Base-by-base conservation (phyloP, 1,140 invertebrate genomes). In the Hycleus cichorii region DNA sequence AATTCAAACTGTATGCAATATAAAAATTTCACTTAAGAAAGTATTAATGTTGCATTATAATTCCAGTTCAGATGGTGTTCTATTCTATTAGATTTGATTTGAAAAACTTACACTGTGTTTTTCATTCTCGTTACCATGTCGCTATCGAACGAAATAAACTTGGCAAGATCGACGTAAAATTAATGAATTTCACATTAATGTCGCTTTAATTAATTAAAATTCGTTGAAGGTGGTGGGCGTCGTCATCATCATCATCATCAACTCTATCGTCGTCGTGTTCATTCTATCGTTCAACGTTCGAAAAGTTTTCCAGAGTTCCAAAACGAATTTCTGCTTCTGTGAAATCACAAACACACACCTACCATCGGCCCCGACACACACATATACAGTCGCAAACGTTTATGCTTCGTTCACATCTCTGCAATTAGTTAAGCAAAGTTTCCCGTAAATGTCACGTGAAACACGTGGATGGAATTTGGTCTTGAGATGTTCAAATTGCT, bases 341-440 rank as follows among this genome's bases (percentile, higher is more conserved):
- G 48, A 49, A 49, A 49, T 49, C 48, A 26, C 48, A 25, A 27
- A 18, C 18, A 2, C 48, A 39, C 27, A 11, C 48, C 48, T 18
- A 18, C 48, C 32, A 10, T 32, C 2, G 7, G 18, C 18, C 18
- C 18, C 18, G 18, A 18, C 18, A 18, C 18, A 18, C 18, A 18
- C 1, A 18, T 18, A 18, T 18, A 18, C 18, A 18, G 18, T 18
- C 1, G 18, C 47, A 25, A 48, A 48, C 47, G 42, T 53, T 53
- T 53, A 53, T 53, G 51, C 42, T 53, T 53, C 51, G 42, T 45
- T 53, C 51, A 45, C 51, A 32, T 53, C 51, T 53, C 45, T 53
- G 51, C 51, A 53, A 53, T 53, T 53, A 53, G 51, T 46, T 53
- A 44, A 53, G 45, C 51, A 45, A 53, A 53, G 51, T 53, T 53